Base-by-base conservation (phyloP, 1,140 invertebrate species). In the Zaprionus lachaisei region DNA sequence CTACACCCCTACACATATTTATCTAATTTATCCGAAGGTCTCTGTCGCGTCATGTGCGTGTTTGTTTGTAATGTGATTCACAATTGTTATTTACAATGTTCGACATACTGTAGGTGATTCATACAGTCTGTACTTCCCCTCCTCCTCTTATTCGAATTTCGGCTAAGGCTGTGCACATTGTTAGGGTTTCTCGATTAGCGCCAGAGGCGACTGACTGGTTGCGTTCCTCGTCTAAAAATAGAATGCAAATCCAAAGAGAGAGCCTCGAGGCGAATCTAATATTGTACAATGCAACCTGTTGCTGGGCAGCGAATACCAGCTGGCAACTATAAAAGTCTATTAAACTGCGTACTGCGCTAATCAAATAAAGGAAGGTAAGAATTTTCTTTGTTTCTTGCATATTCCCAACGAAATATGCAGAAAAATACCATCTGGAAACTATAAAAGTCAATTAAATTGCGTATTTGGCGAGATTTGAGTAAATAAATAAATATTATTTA, bases 31-130 rank as follows among this genome's bases (percentile, higher is more conserved):
- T 34, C 26, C n/a, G 28, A 69, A 69, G 57, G 65, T 17, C 65
- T 60, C 28, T 54, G 34, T 15, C 5, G 37, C 22, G 34, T 20
- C 49, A 31, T 56, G 31, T 84, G 82, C 82, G 82, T 24, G 58
- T 63, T 84, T 74, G 62, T 74, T 71, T 74, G 81, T 72, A 84
- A 80, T 68, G 34, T 84, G 81, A 83, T 37, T 83, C 80, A 80
- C 3, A 20, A 26, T 54, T 49, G 20, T 63, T 72, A 26, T 67
- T 17, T 28, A 34, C 24, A 63, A 31, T 58, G 57, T 69, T 63
- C 28, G n/a, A 54, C 6, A 56, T 69, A 20, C 56, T 49, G 62
- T 41, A 26, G 20, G 47, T 51, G 17, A 51, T 11, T 51, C 47
- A 51, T 49, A 20, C 11, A 51, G 14, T 41, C 38, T 14, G 4